Conservation (phyloP, 2,888 invertebrate species). For the Aspidiotus rigidus region DNA sequence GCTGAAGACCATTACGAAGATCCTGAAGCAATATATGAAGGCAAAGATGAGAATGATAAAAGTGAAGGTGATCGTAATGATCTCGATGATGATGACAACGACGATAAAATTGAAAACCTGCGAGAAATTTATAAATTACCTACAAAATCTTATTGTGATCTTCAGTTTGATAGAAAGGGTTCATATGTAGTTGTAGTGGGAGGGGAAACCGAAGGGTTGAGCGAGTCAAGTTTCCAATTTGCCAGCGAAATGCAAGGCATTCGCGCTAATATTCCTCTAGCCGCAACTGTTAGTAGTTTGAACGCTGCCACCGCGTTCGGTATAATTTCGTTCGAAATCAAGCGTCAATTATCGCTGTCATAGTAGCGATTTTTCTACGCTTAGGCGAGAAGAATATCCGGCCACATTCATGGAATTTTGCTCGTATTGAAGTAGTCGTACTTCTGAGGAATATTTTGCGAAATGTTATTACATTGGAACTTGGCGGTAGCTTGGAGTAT, state of each 20-base stretch:
- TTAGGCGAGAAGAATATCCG: no score
- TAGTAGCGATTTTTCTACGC: neutral
- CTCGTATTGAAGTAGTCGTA: neutral
- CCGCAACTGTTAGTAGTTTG: conserved; percentile 67
- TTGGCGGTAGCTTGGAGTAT: no score
- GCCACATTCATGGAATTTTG: no score
- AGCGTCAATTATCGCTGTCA: conserved; percentile 47
- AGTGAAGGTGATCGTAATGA: no score
- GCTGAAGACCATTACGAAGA: conserved; percentile 10
- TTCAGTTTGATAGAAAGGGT: conserved; percentile 49
- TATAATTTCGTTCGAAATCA: conserved; percentile 74
- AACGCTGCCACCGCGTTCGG: conserved; percentile 76
- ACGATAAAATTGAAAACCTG: conserved; percentile 18
- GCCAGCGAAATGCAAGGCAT: conserved; percentile 52
- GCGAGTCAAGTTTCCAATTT: conserved; percentile 56
- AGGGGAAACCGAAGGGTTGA: conserved; percentile 84
- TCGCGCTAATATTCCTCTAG: conserved; percentile 69
- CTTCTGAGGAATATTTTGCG: neutral
- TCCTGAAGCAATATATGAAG: conserved; percentile 16
- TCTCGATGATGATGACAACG: conserved; percentile 9
- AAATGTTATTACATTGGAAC: neutral
- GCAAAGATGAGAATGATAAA: neutral
- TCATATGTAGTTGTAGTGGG: conserved; percentile 67
- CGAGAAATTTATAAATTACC: conserved; percentile 44
- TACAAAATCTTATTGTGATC: conserved; percentile 54